A percentile compares a stretch with the other conserved stretches of the same genome.
Conservation (phyloP, 2,113 vertebrate species). For the Picathartes gymnocephalus region DNA sequence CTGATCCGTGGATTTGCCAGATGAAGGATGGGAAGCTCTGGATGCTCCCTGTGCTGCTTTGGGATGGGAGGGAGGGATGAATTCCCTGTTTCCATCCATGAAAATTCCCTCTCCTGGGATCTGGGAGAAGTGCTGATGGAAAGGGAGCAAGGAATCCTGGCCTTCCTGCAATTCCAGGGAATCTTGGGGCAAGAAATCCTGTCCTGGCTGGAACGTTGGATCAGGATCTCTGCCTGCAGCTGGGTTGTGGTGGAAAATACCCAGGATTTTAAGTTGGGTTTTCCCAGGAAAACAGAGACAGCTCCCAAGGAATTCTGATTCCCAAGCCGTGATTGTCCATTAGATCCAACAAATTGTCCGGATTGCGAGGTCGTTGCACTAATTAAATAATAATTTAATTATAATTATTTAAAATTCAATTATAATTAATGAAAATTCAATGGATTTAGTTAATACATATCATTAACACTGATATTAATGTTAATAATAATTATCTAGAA, state of each 20-base stretch:
- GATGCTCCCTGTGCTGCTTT: accelerated
- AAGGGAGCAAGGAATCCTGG: neutral
- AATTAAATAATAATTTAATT: neutral
- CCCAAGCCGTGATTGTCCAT: no score
- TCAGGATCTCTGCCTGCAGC: neutral
- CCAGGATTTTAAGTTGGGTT: neutral
- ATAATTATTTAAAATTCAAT: no score
- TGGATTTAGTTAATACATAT: no score
- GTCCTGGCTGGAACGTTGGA: neutral
- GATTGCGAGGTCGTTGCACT: neutral
- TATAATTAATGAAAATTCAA: neutral
- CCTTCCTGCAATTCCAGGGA: neutral
- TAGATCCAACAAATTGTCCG: neutral
- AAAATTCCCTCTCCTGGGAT: neutral
- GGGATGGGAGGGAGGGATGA: neutral
- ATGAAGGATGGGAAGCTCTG: neutral
- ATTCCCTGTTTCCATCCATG: no score
- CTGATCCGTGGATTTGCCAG: neutral
- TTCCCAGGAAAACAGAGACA: neutral
- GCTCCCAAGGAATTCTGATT: neutral
- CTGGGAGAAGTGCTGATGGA: neutral
- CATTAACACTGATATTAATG: no score
- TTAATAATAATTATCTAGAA: neutral
- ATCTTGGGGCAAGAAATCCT: no score
- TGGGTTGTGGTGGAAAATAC: neutral